phyloP scores from a whole-genome alignment of 1,140 invertebrate species.

The Globodera ellingtonae region DNA sequence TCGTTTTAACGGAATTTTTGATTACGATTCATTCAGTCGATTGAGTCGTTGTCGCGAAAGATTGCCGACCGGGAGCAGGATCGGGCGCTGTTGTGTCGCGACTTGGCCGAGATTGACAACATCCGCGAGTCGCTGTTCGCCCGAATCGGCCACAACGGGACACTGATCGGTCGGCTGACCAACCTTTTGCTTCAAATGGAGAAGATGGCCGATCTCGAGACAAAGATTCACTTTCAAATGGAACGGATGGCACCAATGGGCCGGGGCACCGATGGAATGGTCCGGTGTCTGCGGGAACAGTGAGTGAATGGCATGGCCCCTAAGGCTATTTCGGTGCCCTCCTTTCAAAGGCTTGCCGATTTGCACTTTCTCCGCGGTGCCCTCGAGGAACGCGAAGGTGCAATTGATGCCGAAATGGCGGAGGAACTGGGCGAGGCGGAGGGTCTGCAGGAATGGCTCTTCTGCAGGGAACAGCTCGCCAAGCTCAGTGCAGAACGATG shows the following conservation, averaged over 20 bases:
- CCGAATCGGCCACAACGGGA: conserved; percentile 15
- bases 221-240: conserved; percentile 10
- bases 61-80: conserved; percentile 19
- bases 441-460: conserved; percentile 22
- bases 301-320: not conserved
- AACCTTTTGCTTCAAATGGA: conserved; percentile 8
- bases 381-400: conserved; percentile 13
- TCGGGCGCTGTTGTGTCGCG: conserved; percentile 10
- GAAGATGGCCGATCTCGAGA: conserved; percentile 18
- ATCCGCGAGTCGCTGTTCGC: conserved; percentile 8
- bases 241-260: not conserved
- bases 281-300: conserved; percentile 5
- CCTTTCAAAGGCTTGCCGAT: conserved; percentile 11
- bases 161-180: not conserved
- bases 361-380: conserved; percentile 1
- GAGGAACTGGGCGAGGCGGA: conserved; percentile 21
- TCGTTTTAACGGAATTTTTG: not conserved
- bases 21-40: not conserved
- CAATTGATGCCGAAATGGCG: conserved; percentile 14
- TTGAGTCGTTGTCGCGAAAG: conserved; percentile 20
- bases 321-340: not conserved
- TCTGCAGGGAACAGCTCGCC: conserved; percentile 18
- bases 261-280: conserved; percentile 4
- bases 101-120: conserved; percentile 22
- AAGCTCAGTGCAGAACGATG: conserved; percentile 16